Percentiles rank a stretch among this genome's conserved stretches.
phyloP scores from a whole-genome alignment of 2,797 vertebrate genomes.

The Syngnathus acus region DNA sequence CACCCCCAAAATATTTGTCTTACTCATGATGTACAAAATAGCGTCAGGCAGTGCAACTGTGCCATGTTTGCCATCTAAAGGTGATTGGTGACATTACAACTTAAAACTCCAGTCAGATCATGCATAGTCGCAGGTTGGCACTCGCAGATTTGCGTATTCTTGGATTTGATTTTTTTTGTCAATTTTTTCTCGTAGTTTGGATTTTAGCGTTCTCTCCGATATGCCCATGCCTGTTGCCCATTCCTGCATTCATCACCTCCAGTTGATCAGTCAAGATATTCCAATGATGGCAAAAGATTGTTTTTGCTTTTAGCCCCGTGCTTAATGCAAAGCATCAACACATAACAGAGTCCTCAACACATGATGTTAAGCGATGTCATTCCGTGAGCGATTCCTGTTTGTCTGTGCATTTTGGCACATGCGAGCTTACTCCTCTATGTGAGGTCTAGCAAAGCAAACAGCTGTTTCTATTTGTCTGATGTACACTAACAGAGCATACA shows the following conservation, averaged over 20 bases:
- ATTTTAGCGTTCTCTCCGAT: too few species aligned
- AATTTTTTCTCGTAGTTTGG: too few species aligned
- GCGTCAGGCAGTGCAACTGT: too few species aligned
- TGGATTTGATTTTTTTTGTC: too few species aligned
- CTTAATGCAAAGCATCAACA: background rate
- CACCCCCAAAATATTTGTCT: too few species aligned
- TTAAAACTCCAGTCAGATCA: too few species aligned
- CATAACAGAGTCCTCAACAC: background rate
- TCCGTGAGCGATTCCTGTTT: background rate
- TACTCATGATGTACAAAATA: too few species aligned
- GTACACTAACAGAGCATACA: background rate
- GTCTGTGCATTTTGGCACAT: constrained; percentile 1
- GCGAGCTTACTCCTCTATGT: background rate
- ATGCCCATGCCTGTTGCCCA: too few species aligned
- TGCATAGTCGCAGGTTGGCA: too few species aligned
- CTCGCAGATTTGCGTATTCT: too few species aligned
- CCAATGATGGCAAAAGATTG: background rate
- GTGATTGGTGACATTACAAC: too few species aligned
- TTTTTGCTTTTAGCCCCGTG: background rate
- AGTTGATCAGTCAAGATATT: background rate
- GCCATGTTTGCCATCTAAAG: too few species aligned
- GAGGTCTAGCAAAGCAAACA: background rate
- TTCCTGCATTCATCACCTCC: background rate
- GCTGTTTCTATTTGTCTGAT: background rate
- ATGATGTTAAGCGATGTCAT: background rate